These are phyloP conservation scores for Aphrophora alni DNA, from an alignment of 2,888 invertebrate species.

Conservation along the genomic window DNA sequence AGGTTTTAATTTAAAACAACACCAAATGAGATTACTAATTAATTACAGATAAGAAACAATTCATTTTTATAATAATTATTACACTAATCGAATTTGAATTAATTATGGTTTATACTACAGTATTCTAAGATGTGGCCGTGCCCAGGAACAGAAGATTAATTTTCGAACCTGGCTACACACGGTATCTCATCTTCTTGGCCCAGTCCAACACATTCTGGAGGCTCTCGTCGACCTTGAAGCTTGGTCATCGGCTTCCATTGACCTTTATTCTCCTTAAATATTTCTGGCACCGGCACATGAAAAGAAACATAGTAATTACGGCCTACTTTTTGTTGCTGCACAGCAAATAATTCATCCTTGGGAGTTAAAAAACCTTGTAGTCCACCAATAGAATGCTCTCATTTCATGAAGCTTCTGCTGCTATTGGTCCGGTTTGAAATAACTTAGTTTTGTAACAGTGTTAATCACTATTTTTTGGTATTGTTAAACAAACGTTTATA, in stretches of 20 bases:
- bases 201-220: background rate
- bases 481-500: too few species aligned
- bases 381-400: background rate
- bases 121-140: too few species aligned
- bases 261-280: slow-evolving; percentile 6
- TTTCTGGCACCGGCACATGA: slow-evolving; percentile 6
- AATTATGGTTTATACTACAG: too few species aligned
- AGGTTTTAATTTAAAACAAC: too few species aligned
- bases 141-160: too few species aligned
- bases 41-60: too few species aligned
- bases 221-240: background rate
- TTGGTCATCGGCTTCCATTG: slow-evolving; percentile 9
- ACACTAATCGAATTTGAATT: too few species aligned
- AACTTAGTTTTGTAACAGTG: too few species aligned
- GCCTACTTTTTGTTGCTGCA: background rate
- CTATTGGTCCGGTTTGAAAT: background rate
- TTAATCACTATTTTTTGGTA: too few species aligned
- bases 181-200: background rate
- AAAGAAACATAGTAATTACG: background rate
- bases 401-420: background rate
- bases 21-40: too few species aligned
- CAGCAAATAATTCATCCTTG: background rate
- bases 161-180: too few species aligned
- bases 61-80: too few species aligned
- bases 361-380: background rate